Percentiles rank a stretch among this genome's conserved stretches.
These are phyloP conservation scores for Acholoe squamosa DNA, from an alignment of 2,888 invertebrate species.

Conservation along the genomic window DNA sequence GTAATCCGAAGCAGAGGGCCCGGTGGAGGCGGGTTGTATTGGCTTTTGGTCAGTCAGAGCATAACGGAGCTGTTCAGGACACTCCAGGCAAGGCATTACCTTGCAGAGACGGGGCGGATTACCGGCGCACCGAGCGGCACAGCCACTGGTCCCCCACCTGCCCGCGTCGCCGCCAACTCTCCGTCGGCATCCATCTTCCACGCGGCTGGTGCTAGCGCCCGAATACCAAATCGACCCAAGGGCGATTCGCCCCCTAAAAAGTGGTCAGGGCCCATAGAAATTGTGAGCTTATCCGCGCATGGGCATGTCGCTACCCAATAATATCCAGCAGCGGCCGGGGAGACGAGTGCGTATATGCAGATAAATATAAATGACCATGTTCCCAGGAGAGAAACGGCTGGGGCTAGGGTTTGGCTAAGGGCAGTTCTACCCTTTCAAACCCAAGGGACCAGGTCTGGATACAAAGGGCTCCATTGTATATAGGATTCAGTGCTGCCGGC, in stretches of 20 bases:
- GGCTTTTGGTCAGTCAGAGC: not conserved
- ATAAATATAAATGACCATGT: constrained; percentile 36
- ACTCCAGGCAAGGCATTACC: not conserved
- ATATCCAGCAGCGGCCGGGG: not conserved
- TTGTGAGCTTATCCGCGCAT: not conserved
- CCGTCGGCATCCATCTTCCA: constrained; percentile 16
- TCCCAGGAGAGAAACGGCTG: not conserved
- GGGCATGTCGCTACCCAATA: not conserved
- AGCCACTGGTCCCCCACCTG: constrained; percentile 11
- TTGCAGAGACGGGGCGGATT: not conserved
- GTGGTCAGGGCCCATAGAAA: not conserved
- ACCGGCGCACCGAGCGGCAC: not conserved
- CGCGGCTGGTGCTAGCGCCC: not conserved
- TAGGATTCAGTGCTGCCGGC: not conserved
- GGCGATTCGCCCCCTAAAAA: not conserved
- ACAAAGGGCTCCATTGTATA: not conserved
- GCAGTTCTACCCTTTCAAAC: not conserved
- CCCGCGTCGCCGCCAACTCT: not conserved
- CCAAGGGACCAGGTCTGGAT: not conserved
- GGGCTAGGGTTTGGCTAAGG: not conserved
- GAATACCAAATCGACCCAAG: not conserved
- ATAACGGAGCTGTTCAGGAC: not conserved
- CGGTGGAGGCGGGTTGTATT: constrained; percentile 23
- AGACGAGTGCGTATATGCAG: not conserved
- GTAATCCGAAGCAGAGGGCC: constrained; percentile 23